Base-by-base conservation (phyloP, 2,797 vertebrate species). In the Amblyopsis hoosieri region DNA sequence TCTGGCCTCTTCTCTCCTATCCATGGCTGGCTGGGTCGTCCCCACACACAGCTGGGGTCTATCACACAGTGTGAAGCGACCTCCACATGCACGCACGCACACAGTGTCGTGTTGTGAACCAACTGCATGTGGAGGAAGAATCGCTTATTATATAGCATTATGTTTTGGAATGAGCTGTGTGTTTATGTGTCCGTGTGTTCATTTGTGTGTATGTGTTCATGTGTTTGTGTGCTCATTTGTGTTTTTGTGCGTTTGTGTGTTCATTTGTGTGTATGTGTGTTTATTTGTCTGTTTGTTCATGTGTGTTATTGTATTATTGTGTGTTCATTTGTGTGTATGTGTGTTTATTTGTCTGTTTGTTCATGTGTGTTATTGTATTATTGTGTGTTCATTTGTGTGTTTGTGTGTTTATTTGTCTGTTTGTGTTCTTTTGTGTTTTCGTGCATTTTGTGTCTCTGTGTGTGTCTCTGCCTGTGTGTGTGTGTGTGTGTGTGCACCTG, bases 1-100 rank as follows among this genome's bases (percentile, higher is more conserved):
- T 66, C 12, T 69, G 72, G 66, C 71, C 69, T 69, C 6, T 51
- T 77, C 57, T 61, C 60, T 69, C 49, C 5, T 59, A 72, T 77
- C 79, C 76, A 74, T 58, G 66, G 49, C 4, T 19, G 57, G 54
- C 64, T 68, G 64, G 62, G 62, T 49, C 61, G 59, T 31, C 67
- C 72, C 12, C 15, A 45, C 53, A 56, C 37, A 71, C 80, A 85
- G 77, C 85, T 83, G 84, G 66, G 75, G 33, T 73, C 60, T 62
- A 15, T 83, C 78, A 67, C 17, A 49, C 46, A 23, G 15, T 42
- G 55, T 37, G 52, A 64, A 54, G 42, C 50, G n/a, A 51, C 52
- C 3, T 13, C 23, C 61, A 46, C 57, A 33, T 61, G 23, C 64
- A 53, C 4, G 62, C 57, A 49, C 48, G 64, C 60, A 37, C 64